phyloP scores from a whole-genome alignment of 2,888 invertebrate species.

The Zootermopsis nevadensis region DNA sequence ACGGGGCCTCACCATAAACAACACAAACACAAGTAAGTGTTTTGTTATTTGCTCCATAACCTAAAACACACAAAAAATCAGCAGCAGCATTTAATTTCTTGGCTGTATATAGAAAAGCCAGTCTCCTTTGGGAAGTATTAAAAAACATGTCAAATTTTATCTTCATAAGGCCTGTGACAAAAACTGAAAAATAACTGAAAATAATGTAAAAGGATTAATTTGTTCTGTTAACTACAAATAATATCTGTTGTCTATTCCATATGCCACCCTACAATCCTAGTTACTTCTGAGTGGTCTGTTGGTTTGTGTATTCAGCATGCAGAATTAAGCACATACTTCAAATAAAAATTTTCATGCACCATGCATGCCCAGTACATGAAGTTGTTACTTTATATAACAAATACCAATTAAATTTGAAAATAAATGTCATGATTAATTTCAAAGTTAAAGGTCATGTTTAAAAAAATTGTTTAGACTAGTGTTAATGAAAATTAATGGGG shows the following conservation, averaged over 20 bases:
- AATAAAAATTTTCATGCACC: not conserved
- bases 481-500: too few species aligned
- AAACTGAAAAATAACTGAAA: not conserved
- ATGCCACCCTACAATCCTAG: not conserved
- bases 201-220: not conserved
- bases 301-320: conserved; percentile 32
- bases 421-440: too few species aligned
- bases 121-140: conserved; percentile 50
- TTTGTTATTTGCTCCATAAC: conserved; percentile 50
- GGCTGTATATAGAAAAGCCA: conserved; percentile 53
- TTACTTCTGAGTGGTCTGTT: conserved; percentile 12
- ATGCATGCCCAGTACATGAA: not conserved
- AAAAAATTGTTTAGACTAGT: too few species aligned
- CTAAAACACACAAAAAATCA: conserved; percentile 52
- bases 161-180: not conserved
- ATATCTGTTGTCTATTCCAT: not conserved
- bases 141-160: not conserved
- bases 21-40: conserved; percentile 42
- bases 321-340: not conserved
- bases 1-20: conserved; percentile 43
- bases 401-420: too few species aligned
- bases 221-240: not conserved
- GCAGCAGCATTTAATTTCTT: conserved; percentile 45
- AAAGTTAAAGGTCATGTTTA: too few species aligned
- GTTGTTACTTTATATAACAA: not conserved